These are phyloP conservation scores for Psix sp. DNA, from an alignment of 1,140 invertebrate species.

Conservation along the genomic window DNA sequence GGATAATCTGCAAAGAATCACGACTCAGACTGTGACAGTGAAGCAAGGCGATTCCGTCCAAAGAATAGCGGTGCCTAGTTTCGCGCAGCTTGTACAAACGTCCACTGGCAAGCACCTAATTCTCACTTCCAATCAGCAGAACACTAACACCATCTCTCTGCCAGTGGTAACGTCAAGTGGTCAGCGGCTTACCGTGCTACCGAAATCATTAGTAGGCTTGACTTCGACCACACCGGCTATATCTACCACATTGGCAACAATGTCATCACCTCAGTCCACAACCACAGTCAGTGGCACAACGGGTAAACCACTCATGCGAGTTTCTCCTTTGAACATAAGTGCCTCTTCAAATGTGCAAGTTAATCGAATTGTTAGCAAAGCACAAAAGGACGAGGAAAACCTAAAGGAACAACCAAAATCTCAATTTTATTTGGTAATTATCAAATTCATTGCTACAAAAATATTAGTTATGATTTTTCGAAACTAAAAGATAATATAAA, in stretches of 20 bases:
- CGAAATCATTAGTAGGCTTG: constrained; percentile 76
- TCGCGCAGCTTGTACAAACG: constrained; percentile 84
- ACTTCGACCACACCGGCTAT: constrained; percentile 55
- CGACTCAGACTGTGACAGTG: constrained; percentile 72
- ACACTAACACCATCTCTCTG: constrained; percentile 74
- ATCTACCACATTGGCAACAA: neutral
- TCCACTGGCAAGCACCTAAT: constrained; percentile 83
- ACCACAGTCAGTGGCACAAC: constrained; percentile 56
- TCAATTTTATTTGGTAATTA: constrained; percentile 75
- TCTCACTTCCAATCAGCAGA: constrained; percentile 76
- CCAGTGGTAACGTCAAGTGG: constrained; percentile 77
- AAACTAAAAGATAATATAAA: constrained; percentile 8
- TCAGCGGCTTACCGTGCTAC: constrained; percentile 78
- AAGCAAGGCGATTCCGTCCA: constrained; percentile 76
- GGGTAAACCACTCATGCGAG: constrained; percentile 74
- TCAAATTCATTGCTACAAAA: neutral
- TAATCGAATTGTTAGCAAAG: constrained; percentile 61
- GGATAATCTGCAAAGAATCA: constrained; percentile 68
- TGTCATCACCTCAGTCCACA: neutral
- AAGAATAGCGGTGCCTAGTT: constrained; percentile 75
- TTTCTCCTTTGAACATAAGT: constrained; percentile 75
- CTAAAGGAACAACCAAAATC: constrained; percentile 73
- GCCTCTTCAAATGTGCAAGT: constrained; percentile 54
- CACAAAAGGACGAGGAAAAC: constrained; percentile 67
- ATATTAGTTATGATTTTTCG: too few relatives aligned